A percentile compares a stretch with the other conserved stretches of the same genome.
phyloP scores from a whole-genome alignment of 2,797 vertebrate genomes.

The Zenarchopterus dispar region DNA sequence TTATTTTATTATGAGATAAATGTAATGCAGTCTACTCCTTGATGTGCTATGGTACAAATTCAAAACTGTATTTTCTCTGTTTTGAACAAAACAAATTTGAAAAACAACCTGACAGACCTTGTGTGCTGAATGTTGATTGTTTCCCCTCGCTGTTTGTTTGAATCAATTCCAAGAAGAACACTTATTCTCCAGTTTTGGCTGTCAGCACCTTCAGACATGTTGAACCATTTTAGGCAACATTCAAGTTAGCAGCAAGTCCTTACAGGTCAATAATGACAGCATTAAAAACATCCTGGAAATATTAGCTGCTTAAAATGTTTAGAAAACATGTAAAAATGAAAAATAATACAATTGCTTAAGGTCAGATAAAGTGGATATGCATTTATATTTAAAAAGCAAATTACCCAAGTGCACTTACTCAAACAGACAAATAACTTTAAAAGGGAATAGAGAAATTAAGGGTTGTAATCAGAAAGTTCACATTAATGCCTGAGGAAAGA shows the following conservation, averaged over 20 bases:
- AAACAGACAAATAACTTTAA: too few species aligned
- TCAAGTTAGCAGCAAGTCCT: slow-evolving; percentile 9
- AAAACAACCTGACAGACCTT: too few species aligned
- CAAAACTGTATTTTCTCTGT: background rate
- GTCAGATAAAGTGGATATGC: too few species aligned
- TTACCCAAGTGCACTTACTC: too few species aligned
- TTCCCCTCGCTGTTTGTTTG: slow-evolving; percentile 1
- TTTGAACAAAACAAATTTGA: background rate
- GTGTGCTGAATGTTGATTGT: background rate
- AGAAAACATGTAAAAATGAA: background rate
- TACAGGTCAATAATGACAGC: slow-evolving; percentile 20
- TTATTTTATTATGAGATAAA: too few species aligned
- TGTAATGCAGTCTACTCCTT: background rate
- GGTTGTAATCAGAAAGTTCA: background rate
- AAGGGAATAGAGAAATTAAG: too few species aligned
- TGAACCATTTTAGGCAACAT: background rate
- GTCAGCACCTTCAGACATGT: too few species aligned
- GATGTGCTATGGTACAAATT: background rate
- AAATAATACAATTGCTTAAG: background rate
- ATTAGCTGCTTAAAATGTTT: background rate
- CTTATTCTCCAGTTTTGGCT: too few species aligned
- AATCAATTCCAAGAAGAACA: too few species aligned
- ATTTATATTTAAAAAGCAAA: too few species aligned
- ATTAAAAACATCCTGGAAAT: slow-evolving; percentile 1
- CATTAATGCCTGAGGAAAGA: background rate